Conservation (phyloP, 2,113 vertebrate species). For the Crotalus horridus region DNA sequence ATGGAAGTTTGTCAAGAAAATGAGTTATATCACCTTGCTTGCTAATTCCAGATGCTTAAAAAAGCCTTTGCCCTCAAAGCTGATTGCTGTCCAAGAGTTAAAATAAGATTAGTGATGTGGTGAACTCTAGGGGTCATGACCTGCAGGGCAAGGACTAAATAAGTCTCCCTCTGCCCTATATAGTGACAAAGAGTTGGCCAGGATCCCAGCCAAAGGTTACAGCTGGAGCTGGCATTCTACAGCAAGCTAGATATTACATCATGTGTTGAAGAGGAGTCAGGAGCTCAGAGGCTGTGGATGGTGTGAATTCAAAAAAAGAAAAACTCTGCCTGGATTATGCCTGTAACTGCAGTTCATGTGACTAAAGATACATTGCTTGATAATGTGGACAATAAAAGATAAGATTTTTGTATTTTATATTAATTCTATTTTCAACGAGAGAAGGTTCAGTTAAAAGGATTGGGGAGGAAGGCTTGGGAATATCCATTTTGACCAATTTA, state of each 20-base stretch:
- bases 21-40: conserved; percentile 61
- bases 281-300: neutral
- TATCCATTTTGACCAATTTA: neutral
- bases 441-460: neutral
- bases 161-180: conserved; percentile 53
- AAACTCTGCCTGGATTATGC: neutral
- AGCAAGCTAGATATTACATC: conserved; percentile 21
- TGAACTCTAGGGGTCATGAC: conserved; percentile 57
- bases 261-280: conserved; percentile 21
- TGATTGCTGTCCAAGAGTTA: conserved; percentile 55
- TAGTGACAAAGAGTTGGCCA: conserved; percentile 17
- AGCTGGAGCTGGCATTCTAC: conserved; percentile 41
- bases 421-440: neutral
- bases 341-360: neutral
- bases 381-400: neutral
- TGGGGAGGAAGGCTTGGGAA: neutral
- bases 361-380: neutral
- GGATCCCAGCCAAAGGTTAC: conserved; percentile 6
- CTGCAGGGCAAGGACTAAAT: conserved; percentile 45
- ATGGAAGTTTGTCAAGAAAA: conserved; percentile 61
- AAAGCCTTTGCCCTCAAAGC: conserved; percentile 62
- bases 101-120: conserved; percentile 50
- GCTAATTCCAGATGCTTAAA: conserved; percentile 70
- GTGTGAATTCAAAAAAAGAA: neutral
- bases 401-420: neutral